phyloP scores from a whole-genome alignment of 2,888 invertebrate genomes.

The Andrena haemorrhoa region DNA sequence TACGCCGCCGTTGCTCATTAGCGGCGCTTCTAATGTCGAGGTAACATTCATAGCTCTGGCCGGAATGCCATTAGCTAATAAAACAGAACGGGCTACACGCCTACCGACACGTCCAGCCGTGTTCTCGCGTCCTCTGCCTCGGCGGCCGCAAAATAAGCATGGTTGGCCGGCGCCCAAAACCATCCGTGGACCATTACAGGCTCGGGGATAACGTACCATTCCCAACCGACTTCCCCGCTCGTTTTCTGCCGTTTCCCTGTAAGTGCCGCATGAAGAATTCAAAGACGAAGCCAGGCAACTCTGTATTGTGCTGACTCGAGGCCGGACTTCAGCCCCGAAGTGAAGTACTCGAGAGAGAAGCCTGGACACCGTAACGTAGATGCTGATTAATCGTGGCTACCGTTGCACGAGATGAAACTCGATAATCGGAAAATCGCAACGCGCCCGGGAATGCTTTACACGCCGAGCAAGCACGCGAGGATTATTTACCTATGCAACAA shows the following conservation, averaged over 20 bases:
- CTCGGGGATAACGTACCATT: slow-evolving; percentile 17
- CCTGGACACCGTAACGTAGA: not conserved
- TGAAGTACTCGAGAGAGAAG: not conserved
- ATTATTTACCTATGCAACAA: slow-evolving; percentile 12
- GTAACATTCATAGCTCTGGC: slow-evolving; percentile 42
- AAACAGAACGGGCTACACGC: slow-evolving; percentile 32
- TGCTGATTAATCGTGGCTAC: not conserved
- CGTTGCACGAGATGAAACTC: not conserved
- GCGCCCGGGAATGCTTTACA: no score
- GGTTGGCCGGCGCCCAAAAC: slow-evolving; percentile 30
- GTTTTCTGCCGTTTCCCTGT: slow-evolving; percentile 21
- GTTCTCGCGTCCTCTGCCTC: slow-evolving; percentile 20
- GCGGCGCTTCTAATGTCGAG: slow-evolving; percentile 52
- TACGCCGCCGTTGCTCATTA: slow-evolving; percentile 57
- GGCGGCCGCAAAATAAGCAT: slow-evolving; percentile 24
- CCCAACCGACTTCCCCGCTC: not conserved
- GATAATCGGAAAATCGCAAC: not conserved
- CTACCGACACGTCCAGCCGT: slow-evolving; percentile 24
- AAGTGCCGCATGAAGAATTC: slow-evolving; percentile 39
- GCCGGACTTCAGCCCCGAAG: not conserved
- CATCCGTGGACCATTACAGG: slow-evolving; percentile 9
- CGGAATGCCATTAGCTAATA: slow-evolving; percentile 54
- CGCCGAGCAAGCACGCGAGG: slow-evolving; percentile 7
- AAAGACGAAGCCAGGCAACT: slow-evolving; percentile 13
- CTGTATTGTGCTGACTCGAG: not conserved